Conservation (phyloP, 2,113 vertebrate genomes). For the Chelonoidis abingdonii region DNA sequence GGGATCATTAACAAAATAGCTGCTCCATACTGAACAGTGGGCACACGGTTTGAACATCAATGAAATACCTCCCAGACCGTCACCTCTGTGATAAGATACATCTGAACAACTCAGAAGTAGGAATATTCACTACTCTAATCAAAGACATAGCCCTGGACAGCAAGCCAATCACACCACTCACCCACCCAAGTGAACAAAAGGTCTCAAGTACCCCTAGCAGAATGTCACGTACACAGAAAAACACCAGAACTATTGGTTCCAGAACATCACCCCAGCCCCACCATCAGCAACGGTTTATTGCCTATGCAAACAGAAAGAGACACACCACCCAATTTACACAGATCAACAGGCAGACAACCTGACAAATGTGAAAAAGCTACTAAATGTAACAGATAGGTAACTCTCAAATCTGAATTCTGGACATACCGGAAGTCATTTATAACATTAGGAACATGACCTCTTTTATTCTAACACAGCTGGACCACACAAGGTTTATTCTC, state of each 20-base stretch:
- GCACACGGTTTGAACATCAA: background rate
- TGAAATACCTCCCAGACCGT: background rate
- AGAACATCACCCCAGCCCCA: background rate
- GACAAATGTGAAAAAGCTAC: slow-evolving; percentile 46
- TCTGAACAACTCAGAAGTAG: background rate
- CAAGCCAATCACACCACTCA: background rate
- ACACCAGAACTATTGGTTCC: background rate
- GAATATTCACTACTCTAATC: background rate
- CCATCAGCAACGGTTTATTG: background rate
- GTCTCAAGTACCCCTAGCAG: background rate
- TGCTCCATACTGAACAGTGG: background rate
- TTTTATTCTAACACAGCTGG: background rate
- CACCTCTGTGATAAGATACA: fast-evolving
- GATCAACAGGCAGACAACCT: slow-evolving; percentile 29
- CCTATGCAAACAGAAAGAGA: background rate
- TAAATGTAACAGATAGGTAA: background rate
- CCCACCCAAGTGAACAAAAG: background rate
- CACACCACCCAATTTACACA: slow-evolving; percentile 13
- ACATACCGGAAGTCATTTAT: background rate
- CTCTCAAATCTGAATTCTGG: slow-evolving; percentile 24
- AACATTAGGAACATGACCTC: background rate
- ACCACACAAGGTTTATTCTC: background rate
- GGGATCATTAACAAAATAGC: background rate
- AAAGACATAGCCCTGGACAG: background rate
- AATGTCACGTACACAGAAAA: background rate